Evolutionary conservation across 1,140 invertebrate species (phyloP).

Genomic region (Drosophila nigrodunni): DNA sequence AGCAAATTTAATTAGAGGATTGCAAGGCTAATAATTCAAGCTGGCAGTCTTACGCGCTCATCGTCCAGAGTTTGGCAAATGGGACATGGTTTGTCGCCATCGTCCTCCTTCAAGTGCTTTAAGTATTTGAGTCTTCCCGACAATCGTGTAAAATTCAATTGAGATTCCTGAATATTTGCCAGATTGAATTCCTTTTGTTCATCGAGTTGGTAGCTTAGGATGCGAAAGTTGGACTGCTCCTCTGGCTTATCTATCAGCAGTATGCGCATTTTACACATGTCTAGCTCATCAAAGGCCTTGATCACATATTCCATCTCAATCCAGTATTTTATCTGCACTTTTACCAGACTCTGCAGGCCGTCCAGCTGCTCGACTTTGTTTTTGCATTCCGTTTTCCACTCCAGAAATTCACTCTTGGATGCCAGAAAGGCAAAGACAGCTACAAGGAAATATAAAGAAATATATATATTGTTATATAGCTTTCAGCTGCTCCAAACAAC

Average conservation of each 20-base stretch:
- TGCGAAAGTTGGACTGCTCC: slow-evolving; percentile 69
- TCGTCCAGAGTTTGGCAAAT: slow-evolving; percentile 87
- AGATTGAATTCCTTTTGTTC: slow-evolving; percentile 56
- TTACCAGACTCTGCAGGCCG: slow-evolving; percentile 89
- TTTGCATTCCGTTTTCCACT: slow-evolving; percentile 54
- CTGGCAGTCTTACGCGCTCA: slow-evolving; percentile 48
- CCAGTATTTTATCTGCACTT: slow-evolving; percentile 82
- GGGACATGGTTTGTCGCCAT: slow-evolving; percentile 87
- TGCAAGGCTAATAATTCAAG: too few species aligned
- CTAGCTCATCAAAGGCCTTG: slow-evolving; percentile 89
- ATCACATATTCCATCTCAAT: slow-evolving; percentile 81
- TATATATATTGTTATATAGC: background rate
- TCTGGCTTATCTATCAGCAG: slow-evolving; percentile 63
- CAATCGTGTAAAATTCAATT: slow-evolving; percentile 67
- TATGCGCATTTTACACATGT: slow-evolving; percentile 90
- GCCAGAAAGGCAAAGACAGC: slow-evolving; percentile 62
- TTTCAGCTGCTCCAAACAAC: slow-evolving; percentile 22
- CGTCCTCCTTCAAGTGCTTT: slow-evolving; percentile 73
- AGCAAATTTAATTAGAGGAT: background rate
- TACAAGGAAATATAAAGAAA: slow-evolving; percentile 10
- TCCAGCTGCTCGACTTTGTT: slow-evolving; percentile 87
- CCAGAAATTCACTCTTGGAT: slow-evolving; percentile 28
- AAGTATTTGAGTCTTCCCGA: slow-evolving; percentile 75
- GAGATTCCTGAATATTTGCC: slow-evolving; percentile 55
- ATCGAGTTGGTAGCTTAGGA: slow-evolving; percentile 62